phyloP scores from a whole-genome alignment of 2,113 vertebrate genomes.

The Hemichromis elongatus region DNA sequence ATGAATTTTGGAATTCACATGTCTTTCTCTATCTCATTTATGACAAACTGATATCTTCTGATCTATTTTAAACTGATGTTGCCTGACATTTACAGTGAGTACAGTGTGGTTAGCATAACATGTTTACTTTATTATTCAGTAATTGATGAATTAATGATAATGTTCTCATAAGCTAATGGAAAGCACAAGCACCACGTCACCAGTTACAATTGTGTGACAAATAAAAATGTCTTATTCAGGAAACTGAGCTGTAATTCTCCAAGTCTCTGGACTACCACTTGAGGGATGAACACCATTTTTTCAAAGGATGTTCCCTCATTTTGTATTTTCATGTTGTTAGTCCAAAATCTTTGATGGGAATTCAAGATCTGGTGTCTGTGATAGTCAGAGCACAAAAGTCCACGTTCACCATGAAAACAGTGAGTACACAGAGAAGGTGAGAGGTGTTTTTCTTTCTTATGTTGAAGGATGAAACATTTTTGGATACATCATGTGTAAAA shows the following conservation, averaged over 20 bases:
- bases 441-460: rapidly evolving
- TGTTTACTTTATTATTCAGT: background rate
- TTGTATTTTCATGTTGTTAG: background rate
- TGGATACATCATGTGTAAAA: background rate
- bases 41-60: background rate
- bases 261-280: background rate
- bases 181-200: background rate
- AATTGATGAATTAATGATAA: background rate
- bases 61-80: background rate
- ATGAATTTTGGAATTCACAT: background rate
- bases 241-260: background rate
- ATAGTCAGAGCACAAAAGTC: background rate
- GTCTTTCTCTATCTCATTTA: too few relatives aligned
- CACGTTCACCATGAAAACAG: background rate
- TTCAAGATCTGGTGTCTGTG: background rate
- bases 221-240: background rate
- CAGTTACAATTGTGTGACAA: background rate
- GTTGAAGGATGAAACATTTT: background rate
- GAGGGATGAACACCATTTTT: background rate
- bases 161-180: background rate
- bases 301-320: background rate
- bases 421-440: background rate
- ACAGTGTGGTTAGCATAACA: background rate
- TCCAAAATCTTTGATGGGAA: background rate
- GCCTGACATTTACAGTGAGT: background rate